phyloP scores from a whole-genome alignment of 1,140 invertebrate species.

The Helicoverpa armigera region DNA sequence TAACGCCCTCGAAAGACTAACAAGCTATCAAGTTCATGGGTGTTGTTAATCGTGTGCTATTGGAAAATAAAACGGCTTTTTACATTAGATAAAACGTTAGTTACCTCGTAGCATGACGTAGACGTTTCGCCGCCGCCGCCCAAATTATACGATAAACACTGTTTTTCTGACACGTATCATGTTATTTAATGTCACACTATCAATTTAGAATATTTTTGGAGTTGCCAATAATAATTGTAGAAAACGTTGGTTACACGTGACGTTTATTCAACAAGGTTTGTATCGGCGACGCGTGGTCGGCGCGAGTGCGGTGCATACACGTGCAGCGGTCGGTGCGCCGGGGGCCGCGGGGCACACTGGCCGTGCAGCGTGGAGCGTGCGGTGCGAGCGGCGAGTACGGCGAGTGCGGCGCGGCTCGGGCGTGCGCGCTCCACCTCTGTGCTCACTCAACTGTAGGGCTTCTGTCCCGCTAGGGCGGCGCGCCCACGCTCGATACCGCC shows the following conservation, averaged over 20 bases:
- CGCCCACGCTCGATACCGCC: conserved; percentile 83
- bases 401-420: conserved; percentile 55
- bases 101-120: conserved; percentile 81
- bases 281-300: conserved; percentile 44
- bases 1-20: conserved; percentile 37
- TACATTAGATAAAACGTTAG: conserved; percentile 47
- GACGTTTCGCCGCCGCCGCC: conserved; percentile 63
- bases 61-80: neutral
- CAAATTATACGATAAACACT: conserved; percentile 78
- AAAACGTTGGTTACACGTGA: conserved; percentile 45
- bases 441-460: conserved; percentile 76
- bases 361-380: conserved; percentile 50
- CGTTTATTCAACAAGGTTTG: conserved; percentile 45
- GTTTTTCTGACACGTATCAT: conserved; percentile 77
- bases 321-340: conserved; percentile 44
- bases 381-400: conserved; percentile 50
- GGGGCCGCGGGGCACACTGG: conserved; percentile 2
- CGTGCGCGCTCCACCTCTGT: conserved; percentile 68
- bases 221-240: conserved; percentile 46
- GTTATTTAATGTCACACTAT: conserved; percentile 72
- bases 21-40: neutral
- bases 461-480: conserved; percentile 76
- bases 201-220: conserved; percentile 62
- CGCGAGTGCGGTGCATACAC: conserved; percentile 38
- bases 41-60: neutral